Evolutionary conservation across 2,888 invertebrate genomes (phyloP).

Genomic region (Idaea aversata): DNA sequence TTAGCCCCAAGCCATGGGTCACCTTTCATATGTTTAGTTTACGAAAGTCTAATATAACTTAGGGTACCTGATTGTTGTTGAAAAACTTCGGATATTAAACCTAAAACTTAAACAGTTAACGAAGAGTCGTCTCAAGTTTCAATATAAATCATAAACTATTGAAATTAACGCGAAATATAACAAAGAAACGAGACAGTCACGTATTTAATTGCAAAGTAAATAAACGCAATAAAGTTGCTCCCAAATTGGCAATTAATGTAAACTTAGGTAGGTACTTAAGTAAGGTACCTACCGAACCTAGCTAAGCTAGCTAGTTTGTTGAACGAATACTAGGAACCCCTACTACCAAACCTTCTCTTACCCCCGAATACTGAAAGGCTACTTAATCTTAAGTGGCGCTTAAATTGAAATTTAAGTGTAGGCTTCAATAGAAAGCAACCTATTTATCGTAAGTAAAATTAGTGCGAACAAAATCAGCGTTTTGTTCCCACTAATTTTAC

Average conservation of each 20-base stretch:
- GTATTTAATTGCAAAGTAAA: constrained; percentile 24
- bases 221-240: constrained; percentile 22
- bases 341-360: neutral
- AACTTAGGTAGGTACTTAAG: neutral
- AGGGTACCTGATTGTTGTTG: neutral
- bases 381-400: no score
- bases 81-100: neutral
- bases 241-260: constrained; percentile 22
- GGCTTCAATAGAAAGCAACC: no score
- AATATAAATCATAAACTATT: neutral
- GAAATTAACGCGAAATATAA: neutral
- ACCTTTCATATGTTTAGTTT: no score
- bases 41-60: neutral
- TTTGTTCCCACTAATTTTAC: no score
- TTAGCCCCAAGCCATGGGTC: no score
- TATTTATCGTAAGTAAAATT: no score
- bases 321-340: neutral
- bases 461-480: no score
- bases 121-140: neutral
- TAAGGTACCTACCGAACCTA: neutral
- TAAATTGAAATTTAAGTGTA: no score
- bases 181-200: constrained; percentile 15
- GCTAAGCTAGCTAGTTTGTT: neutral
- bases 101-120: neutral
- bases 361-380: no score